These are phyloP conservation scores for Drosophila trapezifrons DNA, from an alignment of 1,140 invertebrate genomes.

Conservation along the genomic window DNA sequence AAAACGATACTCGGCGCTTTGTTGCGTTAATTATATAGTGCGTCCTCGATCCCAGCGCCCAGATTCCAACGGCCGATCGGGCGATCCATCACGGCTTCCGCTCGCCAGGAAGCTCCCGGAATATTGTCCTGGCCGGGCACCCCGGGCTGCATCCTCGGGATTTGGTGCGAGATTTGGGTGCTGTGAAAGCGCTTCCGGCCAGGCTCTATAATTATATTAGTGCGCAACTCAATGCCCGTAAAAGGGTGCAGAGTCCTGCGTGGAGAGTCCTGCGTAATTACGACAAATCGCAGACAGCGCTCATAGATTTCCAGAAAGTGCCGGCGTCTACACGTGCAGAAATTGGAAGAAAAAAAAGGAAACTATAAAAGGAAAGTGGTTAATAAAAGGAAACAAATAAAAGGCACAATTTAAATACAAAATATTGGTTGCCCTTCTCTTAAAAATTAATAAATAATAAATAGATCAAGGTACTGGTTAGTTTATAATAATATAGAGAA, in stretches of 20 bases:
- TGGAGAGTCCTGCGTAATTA: conserved; percentile 57
- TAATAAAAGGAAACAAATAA: too few species aligned
- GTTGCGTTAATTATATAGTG: conserved; percentile 73
- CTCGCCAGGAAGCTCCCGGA: conserved; percentile 52
- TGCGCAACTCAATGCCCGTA: conserved; percentile 41
- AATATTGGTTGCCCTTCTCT: not conserved
- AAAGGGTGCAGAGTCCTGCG: conserved; percentile 58
- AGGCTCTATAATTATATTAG: conserved; percentile 78
- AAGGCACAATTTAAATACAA: not conserved
- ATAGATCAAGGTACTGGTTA: not conserved
- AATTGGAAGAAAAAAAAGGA: not conserved
- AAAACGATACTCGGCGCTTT: conserved; percentile 74
- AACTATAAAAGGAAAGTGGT: not conserved
- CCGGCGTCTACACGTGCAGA: conserved; percentile 5
- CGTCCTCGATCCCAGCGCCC: conserved; percentile 36
- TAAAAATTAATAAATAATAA: not conserved
- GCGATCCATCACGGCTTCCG: conserved; percentile 67
- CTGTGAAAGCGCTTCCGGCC: conserved; percentile 79
- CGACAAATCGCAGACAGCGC: conserved; percentile 27
- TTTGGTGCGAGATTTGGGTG: conserved; percentile 52
- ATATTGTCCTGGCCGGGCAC: conserved; percentile 24
- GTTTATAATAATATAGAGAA: too few species aligned
- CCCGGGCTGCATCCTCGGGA: conserved; percentile 36
- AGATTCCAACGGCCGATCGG: conserved; percentile 32
- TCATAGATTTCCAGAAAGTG: conserved; percentile 15